Base-by-base conservation (phyloP, 2,888 invertebrate species). In the Caenorhabditis sinica region DNA sequence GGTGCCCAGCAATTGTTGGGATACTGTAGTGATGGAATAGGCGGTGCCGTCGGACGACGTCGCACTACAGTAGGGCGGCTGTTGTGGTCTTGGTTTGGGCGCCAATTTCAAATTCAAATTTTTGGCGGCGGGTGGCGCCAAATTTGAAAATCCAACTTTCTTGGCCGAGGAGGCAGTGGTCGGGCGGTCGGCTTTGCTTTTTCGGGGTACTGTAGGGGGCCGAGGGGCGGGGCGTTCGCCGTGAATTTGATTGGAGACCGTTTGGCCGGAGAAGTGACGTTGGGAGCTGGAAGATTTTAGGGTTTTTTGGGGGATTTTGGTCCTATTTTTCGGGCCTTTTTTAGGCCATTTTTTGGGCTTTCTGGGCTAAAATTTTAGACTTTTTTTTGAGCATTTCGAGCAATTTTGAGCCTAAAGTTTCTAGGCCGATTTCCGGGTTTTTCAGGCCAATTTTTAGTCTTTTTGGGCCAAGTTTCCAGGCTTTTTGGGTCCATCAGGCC, bases 21-120 rank as follows among this genome's bases (percentile, higher is more conserved):
- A 28, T 28, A 74, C 71, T 11, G 79, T 49, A 15, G 56, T 56
- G 4, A 85, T 33, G 13, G 82, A 82, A 49, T 85, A 73, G 23
- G 82, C 69, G 30, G 58, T 66, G 17, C 74, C 82, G 11, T 82
- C 75, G 9, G 66, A 20, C 2, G 58, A 56, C 11, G 74, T 75
- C 23, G 74, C 66, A 45, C 85, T 85, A 72, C 85, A 85, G 74
- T 74, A 85, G 1, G 82, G 76, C 15, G 61, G 69, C 9, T 28
- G 65, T n/a, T n/a, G n/a, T n/a, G n/a, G n/a, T n/a, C n/a, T n/a
- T n/a, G n/a, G n/a, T n/a, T n/a, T 8, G 6, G 60, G 30, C 43
- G 63, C 28, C 25, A 25, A 40, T 45, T 65, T 20, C 11, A 13
- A 61, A 65, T 65, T 43, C 2, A 23, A 60, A 53, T n/a, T 49